Percentiles rank a stretch among this genome's conserved stretches.
These are phyloP conservation scores for Ichneumoninae sp. DNA, from an alignment of 2,888 invertebrate genomes.

Conservation along the genomic window DNA sequence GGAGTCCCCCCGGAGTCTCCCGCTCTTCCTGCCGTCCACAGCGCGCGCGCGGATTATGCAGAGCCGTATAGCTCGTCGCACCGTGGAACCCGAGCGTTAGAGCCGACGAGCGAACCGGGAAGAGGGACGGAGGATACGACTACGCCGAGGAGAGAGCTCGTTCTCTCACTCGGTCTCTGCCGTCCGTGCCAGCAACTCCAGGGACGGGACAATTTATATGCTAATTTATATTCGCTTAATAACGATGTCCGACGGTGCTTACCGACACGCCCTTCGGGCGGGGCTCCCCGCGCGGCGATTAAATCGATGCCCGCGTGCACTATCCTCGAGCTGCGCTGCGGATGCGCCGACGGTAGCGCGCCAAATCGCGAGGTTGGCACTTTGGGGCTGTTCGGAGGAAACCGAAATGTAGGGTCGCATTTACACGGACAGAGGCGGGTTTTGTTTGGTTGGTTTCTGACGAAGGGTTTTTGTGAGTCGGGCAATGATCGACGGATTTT, in stretches of 20 bases:
- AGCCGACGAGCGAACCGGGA: slow-evolving; percentile 52
- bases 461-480: no score
- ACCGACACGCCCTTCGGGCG: slow-evolving; percentile 82
- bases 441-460: neutral
- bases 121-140: slow-evolving; percentile 38
- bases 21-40: slow-evolving; percentile 17
- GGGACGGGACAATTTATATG: slow-evolving; percentile 83
- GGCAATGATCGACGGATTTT: neutral
- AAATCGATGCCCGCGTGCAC: slow-evolving; percentile 77
- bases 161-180: slow-evolving; percentile 36
- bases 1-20: neutral
- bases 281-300: slow-evolving; percentile 73
- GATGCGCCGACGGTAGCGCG: slow-evolving; percentile 51
- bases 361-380: slow-evolving; percentile 22
- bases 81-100: slow-evolving; percentile 61
- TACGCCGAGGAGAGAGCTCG: slow-evolving; percentile 26
- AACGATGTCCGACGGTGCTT: slow-evolving; percentile 83
- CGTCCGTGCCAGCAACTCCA: slow-evolving; percentile 67
- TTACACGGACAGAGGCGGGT: no score
- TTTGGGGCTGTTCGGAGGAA: neutral
- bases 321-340: slow-evolving; percentile 20
- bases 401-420: neutral
- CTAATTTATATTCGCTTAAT: slow-evolving; percentile 84
- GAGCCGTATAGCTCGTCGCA: slow-evolving; percentile 69
- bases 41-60: slow-evolving; percentile 78